Evolutionary conservation across 2,113 vertebrate species (phyloP).

Genomic region (Hyperopisus bebe): DNA sequence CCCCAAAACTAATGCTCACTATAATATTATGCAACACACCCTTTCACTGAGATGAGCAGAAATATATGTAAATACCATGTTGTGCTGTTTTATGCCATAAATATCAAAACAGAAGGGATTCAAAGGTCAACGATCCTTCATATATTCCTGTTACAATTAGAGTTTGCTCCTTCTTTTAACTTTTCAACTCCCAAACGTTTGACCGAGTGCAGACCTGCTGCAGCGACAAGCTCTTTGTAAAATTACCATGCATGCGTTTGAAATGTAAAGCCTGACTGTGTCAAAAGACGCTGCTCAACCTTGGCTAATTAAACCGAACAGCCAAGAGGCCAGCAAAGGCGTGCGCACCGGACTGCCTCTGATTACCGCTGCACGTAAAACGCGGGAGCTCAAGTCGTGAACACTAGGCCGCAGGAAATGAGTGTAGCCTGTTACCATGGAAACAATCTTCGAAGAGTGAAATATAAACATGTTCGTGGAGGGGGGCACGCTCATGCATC

Average conservation of each 20-base stretch:
- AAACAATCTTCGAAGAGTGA: not conserved
- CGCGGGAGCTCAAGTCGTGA: not conserved
- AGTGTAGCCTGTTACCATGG: not conserved
- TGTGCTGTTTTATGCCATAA: not conserved
- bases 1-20: not conserved
- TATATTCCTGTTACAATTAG: not conserved
- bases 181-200: not conserved
- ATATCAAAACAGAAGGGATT: not conserved
- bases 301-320: not conserved
- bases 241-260: too few species aligned
- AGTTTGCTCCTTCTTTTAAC: not conserved
- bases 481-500: not conserved
- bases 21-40: not conserved
- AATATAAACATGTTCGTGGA: not conserved
- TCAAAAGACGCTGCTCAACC: not conserved
- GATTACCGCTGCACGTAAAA: not conserved
- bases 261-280: not conserved
- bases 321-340: not conserved
- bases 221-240: not conserved
- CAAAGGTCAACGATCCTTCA: not conserved
- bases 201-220: not conserved
- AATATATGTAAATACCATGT: not conserved
- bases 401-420: not conserved
- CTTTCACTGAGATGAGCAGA: not conserved
- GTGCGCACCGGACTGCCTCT: not conserved